phyloP scores from a whole-genome alignment of 2,113 vertebrate genomes.

The Poeciliopsis retropinna region DNA sequence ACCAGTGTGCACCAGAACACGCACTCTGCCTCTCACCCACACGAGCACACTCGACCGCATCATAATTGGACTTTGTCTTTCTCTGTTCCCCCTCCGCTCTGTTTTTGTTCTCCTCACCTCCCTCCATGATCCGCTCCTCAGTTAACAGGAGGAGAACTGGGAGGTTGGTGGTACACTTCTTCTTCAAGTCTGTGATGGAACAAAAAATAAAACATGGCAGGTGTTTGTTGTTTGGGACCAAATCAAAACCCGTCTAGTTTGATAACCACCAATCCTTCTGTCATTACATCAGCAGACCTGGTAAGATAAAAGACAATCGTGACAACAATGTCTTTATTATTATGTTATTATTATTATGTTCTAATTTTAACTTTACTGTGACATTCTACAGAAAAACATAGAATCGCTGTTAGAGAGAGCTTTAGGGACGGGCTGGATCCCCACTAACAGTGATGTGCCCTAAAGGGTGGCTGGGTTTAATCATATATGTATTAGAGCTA shows the following conservation, averaged over 20 bases:
- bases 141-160: slow-evolving; percentile 33
- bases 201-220: not conserved
- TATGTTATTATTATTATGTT: no score
- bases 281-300: not conserved
- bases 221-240: not conserved
- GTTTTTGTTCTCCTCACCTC: slow-evolving; percentile 35
- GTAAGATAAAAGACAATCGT: not conserved
- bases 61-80: slow-evolving; percentile 27
- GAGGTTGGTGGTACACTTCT: slow-evolving; percentile 50
- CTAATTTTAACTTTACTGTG: no score
- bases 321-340: not conserved
- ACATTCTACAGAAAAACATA: no score
- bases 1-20: not conserved
- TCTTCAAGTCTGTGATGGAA: slow-evolving; percentile 5
- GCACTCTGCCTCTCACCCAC: not conserved
- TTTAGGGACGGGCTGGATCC: no score
- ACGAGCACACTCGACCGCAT: slow-evolving; percentile 1
- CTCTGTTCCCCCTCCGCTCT: slow-evolving; percentile 11
- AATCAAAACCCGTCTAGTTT: not conserved
- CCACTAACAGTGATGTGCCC: no score
- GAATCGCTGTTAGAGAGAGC: no score
- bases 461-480: no score
- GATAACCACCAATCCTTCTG: not conserved
- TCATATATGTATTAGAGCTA: no score
- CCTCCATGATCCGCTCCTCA: slow-evolving; percentile 30